Conservation (phyloP, 2,113 vertebrate genomes). For the Platysteira castanea region DNA sequence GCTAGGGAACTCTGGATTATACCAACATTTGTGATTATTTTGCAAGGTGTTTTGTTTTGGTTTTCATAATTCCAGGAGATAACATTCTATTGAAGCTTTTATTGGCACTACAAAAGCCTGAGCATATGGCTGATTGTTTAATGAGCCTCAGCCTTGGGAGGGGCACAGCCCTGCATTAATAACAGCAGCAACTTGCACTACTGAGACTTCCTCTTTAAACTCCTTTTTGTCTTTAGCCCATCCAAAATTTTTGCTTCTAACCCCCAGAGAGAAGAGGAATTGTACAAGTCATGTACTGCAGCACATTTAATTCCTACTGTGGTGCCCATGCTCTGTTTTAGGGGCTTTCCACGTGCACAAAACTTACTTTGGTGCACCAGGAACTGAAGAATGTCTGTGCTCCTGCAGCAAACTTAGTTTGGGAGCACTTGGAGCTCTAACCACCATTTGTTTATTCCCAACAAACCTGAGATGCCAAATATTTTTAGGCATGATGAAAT, state of each 20-base stretch:
- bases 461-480: background rate
- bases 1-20: background rate
- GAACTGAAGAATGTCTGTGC: background rate
- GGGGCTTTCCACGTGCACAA: background rate
- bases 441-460: slow-evolving; percentile 35
- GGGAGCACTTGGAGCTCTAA: slow-evolving; percentile 6
- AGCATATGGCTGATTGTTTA: slow-evolving; percentile 52
- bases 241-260: background rate
- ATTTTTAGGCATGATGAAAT: slow-evolving; percentile 34
- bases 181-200: background rate
- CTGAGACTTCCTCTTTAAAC: background rate
- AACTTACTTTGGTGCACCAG: background rate
- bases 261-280: background rate
- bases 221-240: background rate
- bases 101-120: background rate
- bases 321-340: background rate
- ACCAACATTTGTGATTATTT: background rate
- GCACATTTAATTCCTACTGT: background rate
- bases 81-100: slow-evolving; percentile 14
- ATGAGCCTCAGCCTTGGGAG: slow-evolving; percentile 49
- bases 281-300: background rate
- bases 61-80: slow-evolving; percentile 1
- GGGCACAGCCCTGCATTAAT: background rate
- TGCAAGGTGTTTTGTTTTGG: background rate
- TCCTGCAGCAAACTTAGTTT: background rate